Evolutionary conservation across 2,113 vertebrate genomes (phyloP), one percentile per base, ranked within the genome.

Genomic region (Saguinus imperator): DNA sequence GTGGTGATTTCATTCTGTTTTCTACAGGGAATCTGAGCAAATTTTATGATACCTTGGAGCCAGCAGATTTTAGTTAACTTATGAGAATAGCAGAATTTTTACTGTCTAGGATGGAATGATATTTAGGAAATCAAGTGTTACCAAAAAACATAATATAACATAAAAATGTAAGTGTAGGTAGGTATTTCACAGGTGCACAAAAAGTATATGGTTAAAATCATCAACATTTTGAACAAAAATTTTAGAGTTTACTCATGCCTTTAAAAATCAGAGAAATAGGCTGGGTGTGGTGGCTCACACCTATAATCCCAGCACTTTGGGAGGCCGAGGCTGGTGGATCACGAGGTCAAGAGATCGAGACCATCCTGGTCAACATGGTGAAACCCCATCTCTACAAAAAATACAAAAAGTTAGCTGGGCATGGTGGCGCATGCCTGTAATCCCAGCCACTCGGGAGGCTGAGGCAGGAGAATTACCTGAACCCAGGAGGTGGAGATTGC

Each of bases 1-100:
- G 43, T 75, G 20, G 43, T 40, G 45, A 89, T 48, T 94, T 89
- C 82, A 95, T 50, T 96, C 58, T 84, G 25, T 82, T 92, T 94
- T 94, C 75, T 93, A 40, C 43, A 94, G 57, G 27, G 14, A n/a
- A 89, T 37, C 35, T 83, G 35, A 96, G 61, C 29, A 82, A 13
- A 89, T 94, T 93, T 89, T 85, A 57, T 16, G 27, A 89, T 86
- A 66, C 43, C 8, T 85, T 87, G 43, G 75, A 95, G 52, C 20
- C 87, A 94, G 40, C 9, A 55, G 45, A 84, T 52, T 88, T 91
- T 80, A 91, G 57, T 95, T 79, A 48, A 48, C 80, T 85, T 77
- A 93, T 20, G 87, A 37, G 35, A 94, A 90, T 5, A 84, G 20
- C 55, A 70, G 29, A 95, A 21, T 75, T 86, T 68, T 95, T 81